A percentile compares a stretch with the other conserved stretches of the same genome.
These are phyloP conservation scores for Onychomys torridus DNA, from an alignment of 2,797 vertebrate genomes.

Conservation along the genomic window DNA sequence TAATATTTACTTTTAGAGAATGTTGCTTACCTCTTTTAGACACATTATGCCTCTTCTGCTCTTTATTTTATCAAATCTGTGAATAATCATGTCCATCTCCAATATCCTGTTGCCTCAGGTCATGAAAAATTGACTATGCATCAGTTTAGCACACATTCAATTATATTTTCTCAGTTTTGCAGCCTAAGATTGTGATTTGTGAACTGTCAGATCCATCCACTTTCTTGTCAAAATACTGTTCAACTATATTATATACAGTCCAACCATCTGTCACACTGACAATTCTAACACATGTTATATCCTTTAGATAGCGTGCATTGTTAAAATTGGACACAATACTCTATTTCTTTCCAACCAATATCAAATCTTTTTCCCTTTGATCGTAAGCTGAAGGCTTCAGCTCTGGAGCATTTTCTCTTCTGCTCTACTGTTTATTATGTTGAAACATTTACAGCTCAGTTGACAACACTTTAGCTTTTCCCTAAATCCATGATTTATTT, in stretches of 20 bases:
- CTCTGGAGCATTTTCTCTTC: constrained; percentile 71
- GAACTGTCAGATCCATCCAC: constrained; percentile 82
- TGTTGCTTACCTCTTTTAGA: neutral
- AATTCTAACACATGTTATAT: constrained; percentile 82
- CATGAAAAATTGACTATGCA: constrained; percentile 78
- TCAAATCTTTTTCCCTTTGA: constrained; percentile 55
- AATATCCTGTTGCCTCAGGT: constrained; percentile 65
- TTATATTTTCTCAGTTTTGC: constrained; percentile 78
- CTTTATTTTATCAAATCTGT: constrained; percentile 59
- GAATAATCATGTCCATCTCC: constrained; percentile 31
- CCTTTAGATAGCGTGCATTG: constrained; percentile 78
- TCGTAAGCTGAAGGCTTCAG: constrained; percentile 69
- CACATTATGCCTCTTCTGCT: neutral
- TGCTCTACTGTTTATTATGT: constrained; percentile 69
- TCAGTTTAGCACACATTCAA: constrained; percentile 71
- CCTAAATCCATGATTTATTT: constrained; percentile 77
- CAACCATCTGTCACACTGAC: constrained; percentile 84
- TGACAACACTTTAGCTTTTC: constrained; percentile 79
- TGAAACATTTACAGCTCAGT: constrained; percentile 77
- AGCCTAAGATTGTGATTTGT: constrained; percentile 82
- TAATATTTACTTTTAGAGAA: neutral
- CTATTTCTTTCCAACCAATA: constrained; percentile 71
- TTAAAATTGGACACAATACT: constrained; percentile 80
- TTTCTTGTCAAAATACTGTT: constrained; percentile 81
- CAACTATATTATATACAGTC: constrained; percentile 81